phyloP scores from a whole-genome alignment of 2,888 invertebrate genomes.

The Thymelicus sylvestris region DNA sequence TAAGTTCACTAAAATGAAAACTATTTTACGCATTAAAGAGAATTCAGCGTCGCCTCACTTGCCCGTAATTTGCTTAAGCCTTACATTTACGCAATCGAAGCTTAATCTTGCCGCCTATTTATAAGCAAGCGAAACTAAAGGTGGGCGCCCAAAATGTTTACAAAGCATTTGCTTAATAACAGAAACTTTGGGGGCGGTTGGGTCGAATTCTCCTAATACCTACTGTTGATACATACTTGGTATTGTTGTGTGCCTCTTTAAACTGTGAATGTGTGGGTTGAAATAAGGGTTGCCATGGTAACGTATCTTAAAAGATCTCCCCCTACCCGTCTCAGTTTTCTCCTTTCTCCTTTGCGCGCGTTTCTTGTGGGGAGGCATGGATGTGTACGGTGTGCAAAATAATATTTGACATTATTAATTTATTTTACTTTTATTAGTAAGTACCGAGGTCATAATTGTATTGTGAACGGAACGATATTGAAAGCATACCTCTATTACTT shows the following conservation, averaged over 20 bases:
- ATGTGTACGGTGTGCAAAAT: slow-evolving; percentile 66
- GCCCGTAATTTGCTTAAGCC: slow-evolving; percentile 24
- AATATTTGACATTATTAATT: slow-evolving; percentile 11
- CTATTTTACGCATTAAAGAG: not conserved
- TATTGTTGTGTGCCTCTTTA: slow-evolving; percentile 52
- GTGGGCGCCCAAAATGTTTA: slow-evolving; percentile 82
- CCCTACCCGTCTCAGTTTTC: slow-evolving; percentile 81
- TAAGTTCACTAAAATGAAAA: no score
- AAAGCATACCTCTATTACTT: no score
- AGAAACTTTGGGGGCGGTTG: slow-evolving; percentile 75
- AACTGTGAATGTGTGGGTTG: slow-evolving; percentile 55
- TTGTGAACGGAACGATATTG: no score
- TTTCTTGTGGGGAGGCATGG: slow-evolving; percentile 82
- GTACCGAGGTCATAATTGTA: no score
- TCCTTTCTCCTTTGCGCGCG: slow-evolving; percentile 83
- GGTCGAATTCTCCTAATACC: slow-evolving; percentile 82
- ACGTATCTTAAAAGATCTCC: slow-evolving; percentile 85
- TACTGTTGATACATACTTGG: slow-evolving; percentile 52
- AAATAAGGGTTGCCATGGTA: slow-evolving; percentile 74
- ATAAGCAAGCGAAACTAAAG: slow-evolving; percentile 74
- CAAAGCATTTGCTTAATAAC: slow-evolving; percentile 85
- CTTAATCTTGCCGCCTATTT: slow-evolving; percentile 76
- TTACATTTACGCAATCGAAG: slow-evolving; percentile 56
- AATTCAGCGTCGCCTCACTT: not conserved
- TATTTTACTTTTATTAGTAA: not conserved